Evolutionary conservation across 2,888 invertebrate species (phyloP), one percentile per base, ranked within the genome.

Genomic region (Mechanitis messenoides): DNA sequence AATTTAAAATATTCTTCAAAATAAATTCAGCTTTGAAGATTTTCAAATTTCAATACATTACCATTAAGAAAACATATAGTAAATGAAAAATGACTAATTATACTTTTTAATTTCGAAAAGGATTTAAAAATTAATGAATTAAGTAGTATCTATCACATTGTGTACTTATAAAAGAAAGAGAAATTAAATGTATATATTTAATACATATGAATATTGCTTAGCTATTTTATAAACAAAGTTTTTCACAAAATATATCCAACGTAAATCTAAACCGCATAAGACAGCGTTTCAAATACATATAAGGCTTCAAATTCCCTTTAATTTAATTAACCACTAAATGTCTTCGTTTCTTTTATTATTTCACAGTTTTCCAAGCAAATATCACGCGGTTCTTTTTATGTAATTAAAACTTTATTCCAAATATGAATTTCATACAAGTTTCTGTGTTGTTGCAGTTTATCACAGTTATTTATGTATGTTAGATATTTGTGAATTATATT

Each of bases 321-420:
- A 50, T 50, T 50, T 31, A 50, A 50, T 50, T 50, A 50, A 9
- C 50, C 31, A 42, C 50, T 50, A 31, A 50, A 50, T 50, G 31
- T 31, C 7, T 50, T 6, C 31, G 12, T 50, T 50, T 28, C 50
- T 50, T 50, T 50, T 50, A 50, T 50, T 50, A 3, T 31, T 50
- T 50, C 50, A 31, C 31, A 50, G 28, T 31, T 50, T 50, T 50
- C 9, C 50, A 31, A 50, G 7, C 31, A 11, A 31, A 31, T 6
- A 28, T 31, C 2, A 11, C 50, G 50, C 31, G 31, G 9, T 47
- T 20, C 28, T 20, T 47, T 9, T n/a, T 47, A 6, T 3, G n/a
- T 47, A 47, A 20, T 20, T 50, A 11, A 9, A 50, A 31, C 5
- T 7, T 31, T 31, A 31, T 9, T 50, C 31, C 31, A 3, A 50